phyloP scores from a whole-genome alignment of 2,888 invertebrate species.

The Drosophila pseudotalamancana region DNA sequence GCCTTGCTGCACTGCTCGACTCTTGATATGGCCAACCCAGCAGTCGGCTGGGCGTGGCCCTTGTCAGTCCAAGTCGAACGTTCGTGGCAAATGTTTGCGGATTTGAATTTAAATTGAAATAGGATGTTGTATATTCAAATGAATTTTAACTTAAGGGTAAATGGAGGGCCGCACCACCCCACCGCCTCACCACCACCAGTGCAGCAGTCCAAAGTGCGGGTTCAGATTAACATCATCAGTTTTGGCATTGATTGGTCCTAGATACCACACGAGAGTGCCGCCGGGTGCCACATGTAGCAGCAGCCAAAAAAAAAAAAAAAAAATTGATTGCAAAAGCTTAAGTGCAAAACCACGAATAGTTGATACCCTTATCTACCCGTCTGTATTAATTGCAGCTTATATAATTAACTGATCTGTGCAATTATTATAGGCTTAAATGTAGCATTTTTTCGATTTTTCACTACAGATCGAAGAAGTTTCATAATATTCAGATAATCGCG shows the following conservation, averaged over 20 bases:
- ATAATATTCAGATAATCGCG: too few species aligned
- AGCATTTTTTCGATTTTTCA: too few species aligned
- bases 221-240: constrained; percentile 82
- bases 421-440: too few species aligned
- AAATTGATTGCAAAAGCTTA: constrained; percentile 14
- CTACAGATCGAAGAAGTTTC: too few species aligned
- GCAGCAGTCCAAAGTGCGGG: constrained; percentile 39
- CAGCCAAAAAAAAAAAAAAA: constrained; percentile 46
- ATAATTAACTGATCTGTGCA: too few species aligned
- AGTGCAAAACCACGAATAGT: not conserved
- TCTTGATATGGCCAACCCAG: constrained; percentile 49
- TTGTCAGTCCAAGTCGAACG: constrained; percentile 63
- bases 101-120: constrained; percentile 84
- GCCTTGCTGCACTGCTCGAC: constrained; percentile 34
- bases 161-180: constrained; percentile 22
- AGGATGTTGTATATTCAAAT: constrained; percentile 82
- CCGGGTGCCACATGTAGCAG: constrained; percentile 59
- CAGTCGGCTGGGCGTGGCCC: constrained; percentile 57
- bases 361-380: constrained; percentile 13
- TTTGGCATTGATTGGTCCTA: constrained; percentile 82
- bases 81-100: constrained; percentile 79
- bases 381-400: too few species aligned
- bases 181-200: constrained; percentile 8
- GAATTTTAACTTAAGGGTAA: constrained; percentile 82
- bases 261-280: constrained; percentile 70